Percentiles rank a stretch among this genome's conserved stretches.
Conservation (phyloP, 2,797 vertebrate genomes). For the Cryptoprocta ferox region DNA sequence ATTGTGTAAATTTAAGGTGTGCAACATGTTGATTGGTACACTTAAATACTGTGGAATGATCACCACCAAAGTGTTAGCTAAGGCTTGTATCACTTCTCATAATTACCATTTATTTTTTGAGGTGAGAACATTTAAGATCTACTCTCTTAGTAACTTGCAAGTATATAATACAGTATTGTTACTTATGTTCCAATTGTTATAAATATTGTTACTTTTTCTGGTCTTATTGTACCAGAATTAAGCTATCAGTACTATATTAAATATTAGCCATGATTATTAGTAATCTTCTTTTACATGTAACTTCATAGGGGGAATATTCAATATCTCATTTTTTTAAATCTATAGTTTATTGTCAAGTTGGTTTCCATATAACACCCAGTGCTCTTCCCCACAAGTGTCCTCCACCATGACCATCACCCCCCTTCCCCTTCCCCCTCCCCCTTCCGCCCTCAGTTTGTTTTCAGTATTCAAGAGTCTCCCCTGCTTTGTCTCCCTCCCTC, state of each 20-base stretch:
- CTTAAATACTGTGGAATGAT: neutral
- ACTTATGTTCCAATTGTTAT: neutral
- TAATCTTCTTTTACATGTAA: neutral
- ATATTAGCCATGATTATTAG: neutral
- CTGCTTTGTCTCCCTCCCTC: too few relatives aligned
- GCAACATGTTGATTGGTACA: neutral
- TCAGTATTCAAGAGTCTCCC: too few relatives aligned
- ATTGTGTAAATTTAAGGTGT: neutral
- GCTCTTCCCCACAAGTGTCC: too few relatives aligned
- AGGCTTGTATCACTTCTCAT: neutral
- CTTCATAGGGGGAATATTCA: neutral
- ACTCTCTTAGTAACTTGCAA: neutral
- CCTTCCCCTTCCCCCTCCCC: too few relatives aligned
- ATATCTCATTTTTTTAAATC: too few relatives aligned
- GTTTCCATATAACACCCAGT: too few relatives aligned
- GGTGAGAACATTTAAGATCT: neutral
- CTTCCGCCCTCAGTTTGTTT: too few relatives aligned
- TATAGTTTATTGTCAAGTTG: too few relatives aligned
- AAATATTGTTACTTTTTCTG: neutral
- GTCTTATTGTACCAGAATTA: neutral
- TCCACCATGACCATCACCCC: too few relatives aligned
- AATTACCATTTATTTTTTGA: neutral
- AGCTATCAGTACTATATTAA: neutral
- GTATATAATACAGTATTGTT: neutral
- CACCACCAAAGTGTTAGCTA: neutral